Conservation (phyloP, 2,113 vertebrate genomes). For the Bothrops jararaca region DNA sequence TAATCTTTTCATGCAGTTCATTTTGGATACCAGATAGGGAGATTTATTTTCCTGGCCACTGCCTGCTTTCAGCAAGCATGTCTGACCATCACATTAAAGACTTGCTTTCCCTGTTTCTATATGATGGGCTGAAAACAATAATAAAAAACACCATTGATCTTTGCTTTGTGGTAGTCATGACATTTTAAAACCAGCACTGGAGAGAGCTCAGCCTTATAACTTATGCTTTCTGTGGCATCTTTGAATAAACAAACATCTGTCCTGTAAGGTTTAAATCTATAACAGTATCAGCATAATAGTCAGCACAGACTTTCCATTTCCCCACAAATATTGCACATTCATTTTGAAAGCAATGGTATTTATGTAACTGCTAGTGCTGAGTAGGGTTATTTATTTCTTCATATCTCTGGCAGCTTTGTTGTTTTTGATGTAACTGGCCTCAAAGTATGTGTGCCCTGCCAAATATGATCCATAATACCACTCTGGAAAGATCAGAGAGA, state of each 20-base stretch:
- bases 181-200: constrained; percentile 4
- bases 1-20: background rate
- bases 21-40: background rate
- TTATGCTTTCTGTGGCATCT: background rate
- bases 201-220: background rate
- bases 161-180: background rate
- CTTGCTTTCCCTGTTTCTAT: background rate
- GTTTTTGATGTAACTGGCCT: background rate
- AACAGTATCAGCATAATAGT: background rate
- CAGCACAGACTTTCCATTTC: background rate
- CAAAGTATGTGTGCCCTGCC: background rate
- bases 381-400: background rate
- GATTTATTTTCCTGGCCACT: background rate
- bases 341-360: background rate
- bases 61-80: background rate
- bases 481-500: background rate
- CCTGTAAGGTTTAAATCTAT: background rate
- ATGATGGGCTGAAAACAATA: constrained; percentile 1
- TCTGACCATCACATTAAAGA: background rate
- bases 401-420: background rate
- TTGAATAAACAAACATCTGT: background rate
- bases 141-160: background rate
- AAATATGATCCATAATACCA: background rate
- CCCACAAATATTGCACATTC: background rate
- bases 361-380: background rate